Conservation (phyloP, 2,797 vertebrate species). For the Scolopax rusticola region DNA sequence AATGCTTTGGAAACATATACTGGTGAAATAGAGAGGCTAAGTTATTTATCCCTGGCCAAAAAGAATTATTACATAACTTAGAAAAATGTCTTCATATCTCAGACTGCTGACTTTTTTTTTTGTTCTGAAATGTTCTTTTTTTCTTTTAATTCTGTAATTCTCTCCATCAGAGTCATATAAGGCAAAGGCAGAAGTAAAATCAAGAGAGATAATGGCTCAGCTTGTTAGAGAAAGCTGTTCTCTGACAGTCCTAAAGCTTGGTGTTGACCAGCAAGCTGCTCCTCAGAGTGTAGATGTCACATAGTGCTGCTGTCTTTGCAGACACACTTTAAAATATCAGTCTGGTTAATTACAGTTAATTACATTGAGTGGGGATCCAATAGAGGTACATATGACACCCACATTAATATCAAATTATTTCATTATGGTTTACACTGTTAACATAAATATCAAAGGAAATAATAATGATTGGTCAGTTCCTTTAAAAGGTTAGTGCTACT, state of each 20-base stretch:
- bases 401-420: neutral
- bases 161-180: neutral
- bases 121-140: neutral
- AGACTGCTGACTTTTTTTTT: neutral
- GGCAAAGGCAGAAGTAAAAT: neutral
- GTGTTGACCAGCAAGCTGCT: neutral
- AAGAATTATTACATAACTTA: neutral
- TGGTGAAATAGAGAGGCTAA: neutral
- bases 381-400: neutral
- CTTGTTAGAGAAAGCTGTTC: neutral
- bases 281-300: neutral
- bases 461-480: neutral
- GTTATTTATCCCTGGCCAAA: neutral
- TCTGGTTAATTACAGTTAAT: neutral
- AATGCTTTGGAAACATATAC: neutral
- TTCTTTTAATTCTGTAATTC: neutral
- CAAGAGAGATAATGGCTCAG: neutral
- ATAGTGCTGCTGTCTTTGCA: neutral
- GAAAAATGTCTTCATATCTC: neutral
- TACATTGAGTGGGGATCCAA: neutral
- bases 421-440: neutral
- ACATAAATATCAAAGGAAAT: neutral
- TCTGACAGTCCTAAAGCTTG: neutral
- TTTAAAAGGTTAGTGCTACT: neutral
- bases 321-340: neutral